phyloP scores from a whole-genome alignment of 30 jellyfish, hydroid and myxozoan genomes.

The Euphysa ruthae region DNA sequence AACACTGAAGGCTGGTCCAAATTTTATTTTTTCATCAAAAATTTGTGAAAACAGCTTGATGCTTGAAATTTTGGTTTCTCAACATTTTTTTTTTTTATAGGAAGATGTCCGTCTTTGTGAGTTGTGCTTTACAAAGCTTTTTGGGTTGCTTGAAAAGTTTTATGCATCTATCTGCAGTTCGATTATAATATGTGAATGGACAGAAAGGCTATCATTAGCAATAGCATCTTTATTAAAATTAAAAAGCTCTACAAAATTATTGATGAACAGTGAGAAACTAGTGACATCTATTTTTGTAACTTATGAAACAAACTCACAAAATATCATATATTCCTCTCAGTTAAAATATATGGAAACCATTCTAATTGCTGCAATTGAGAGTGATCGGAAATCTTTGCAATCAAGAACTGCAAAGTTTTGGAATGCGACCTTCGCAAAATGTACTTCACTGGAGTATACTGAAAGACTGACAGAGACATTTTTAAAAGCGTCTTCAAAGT shows the following conservation, averaged over 20 bases:
- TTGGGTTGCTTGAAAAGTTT: neutral
- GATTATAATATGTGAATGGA: neutral
- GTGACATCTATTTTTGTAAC: neutral
- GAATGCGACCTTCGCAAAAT: conserved; percentile 56
- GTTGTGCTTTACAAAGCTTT: neutral
- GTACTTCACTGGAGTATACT: conserved; percentile 17
- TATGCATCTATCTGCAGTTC: neutral
- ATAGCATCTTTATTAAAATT: neutral
- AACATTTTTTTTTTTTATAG: too few species aligned
- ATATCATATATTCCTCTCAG: neutral
- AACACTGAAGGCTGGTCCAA: too few species aligned
- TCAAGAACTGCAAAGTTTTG: conserved; percentile 50
- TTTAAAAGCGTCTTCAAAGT: neutral
- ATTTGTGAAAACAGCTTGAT: too few species aligned
- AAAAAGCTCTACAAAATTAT: conserved; percentile 1
- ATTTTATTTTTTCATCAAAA: too few species aligned
- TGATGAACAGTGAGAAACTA: conserved; percentile 19
- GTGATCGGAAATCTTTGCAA: conserved; percentile 26
- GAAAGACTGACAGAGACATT: conserved; percentile 29
- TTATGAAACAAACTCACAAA: neutral
- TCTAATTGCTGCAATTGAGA: conserved; percentile 22
- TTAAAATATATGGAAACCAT: neutral
- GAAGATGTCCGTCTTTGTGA: too few species aligned
- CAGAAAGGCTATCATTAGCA: neutral
- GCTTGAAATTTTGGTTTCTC: too few species aligned